Conservation (phyloP, 1,140 invertebrate genomes). For the Holcopasites calliopsidis region DNA sequence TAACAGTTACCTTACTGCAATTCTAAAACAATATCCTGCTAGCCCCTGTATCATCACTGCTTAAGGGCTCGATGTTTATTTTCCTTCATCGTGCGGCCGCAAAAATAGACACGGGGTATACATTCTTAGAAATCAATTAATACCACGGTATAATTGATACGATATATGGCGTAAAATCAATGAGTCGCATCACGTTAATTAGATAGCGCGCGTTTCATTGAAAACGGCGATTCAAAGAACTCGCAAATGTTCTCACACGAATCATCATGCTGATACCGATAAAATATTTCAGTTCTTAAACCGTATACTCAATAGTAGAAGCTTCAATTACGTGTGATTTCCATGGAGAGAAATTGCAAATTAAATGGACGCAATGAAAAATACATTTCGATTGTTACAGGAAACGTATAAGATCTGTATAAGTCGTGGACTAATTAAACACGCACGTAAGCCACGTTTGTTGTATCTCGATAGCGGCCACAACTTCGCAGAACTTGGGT, state of each 20-base stretch:
- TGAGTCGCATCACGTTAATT: constrained; percentile 24
- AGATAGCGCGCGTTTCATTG: not conserved
- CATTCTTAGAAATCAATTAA: constrained; percentile 22
- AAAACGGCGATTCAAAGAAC: constrained; percentile 2
- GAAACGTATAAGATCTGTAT: too few species aligned
- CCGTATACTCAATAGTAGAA: too few species aligned
- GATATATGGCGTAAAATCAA: constrained; percentile 8
- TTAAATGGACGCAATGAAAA: too few species aligned
- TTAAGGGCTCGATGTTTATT: constrained; percentile 13
- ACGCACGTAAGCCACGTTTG: not conserved
- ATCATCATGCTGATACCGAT: not conserved
- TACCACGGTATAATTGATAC: constrained; percentile 8
- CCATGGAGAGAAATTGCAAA: too few species aligned
- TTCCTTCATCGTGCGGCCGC: not conserved
- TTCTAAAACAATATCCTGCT: not conserved
- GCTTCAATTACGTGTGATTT: too few species aligned
- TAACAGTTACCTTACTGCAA: too few species aligned
- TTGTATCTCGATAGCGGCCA: not conserved
- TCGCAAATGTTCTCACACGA: not conserved
- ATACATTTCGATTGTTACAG: too few species aligned
- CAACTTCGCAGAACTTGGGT: not conserved
- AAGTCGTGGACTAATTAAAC: constrained; percentile 27
- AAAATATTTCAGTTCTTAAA: not conserved
- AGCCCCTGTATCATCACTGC: not conserved
- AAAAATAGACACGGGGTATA: constrained; percentile 3